Conservation (phyloP, 35 echinoderm and acorn worm species). For the Apostichopus japonicus region DNA sequence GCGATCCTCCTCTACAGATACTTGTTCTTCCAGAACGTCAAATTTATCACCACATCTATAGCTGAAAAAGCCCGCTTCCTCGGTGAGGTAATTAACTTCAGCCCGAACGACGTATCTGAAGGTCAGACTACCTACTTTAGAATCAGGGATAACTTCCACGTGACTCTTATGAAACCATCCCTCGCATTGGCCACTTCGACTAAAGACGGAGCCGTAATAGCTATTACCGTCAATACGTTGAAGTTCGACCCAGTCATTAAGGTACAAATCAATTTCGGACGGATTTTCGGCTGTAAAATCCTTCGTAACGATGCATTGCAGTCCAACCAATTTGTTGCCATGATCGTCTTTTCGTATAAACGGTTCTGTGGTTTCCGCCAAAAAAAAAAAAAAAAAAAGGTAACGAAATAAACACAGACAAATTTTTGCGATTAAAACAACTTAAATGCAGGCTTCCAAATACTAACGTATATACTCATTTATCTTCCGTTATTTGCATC, state of each 20-base stretch:
- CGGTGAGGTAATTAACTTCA: neutral
- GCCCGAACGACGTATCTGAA: slow-evolving; percentile 23
- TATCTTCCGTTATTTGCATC: too few relatives aligned
- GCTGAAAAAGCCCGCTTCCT: neutral
- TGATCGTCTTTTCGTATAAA: neutral
- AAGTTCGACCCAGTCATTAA: slow-evolving; percentile 29
- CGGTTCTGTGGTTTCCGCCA: neutral
- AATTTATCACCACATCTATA: slow-evolving; percentile 8
- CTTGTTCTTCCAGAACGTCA: slow-evolving; percentile 10
- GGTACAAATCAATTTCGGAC: slow-evolving; percentile 28
- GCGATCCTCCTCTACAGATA: neutral
- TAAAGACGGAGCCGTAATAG: slow-evolving; percentile 5
- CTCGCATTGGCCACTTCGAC: neutral
- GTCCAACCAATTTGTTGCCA: neutral
- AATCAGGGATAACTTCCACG: slow-evolving; percentile 20
- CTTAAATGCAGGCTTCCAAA: too few relatives aligned
- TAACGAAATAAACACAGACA: too few relatives aligned
- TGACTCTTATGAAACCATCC: slow-evolving; percentile 21
- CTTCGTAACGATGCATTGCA: slow-evolving; percentile 25
- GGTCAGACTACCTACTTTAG: slow-evolving; percentile 20
- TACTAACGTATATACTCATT: too few relatives aligned
- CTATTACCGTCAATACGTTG: neutral
- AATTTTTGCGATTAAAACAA: too few relatives aligned
- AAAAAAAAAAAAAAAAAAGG: neutral
- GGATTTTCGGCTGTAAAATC: slow-evolving; percentile 3